phyloP scores from a whole-genome alignment of 2,797 vertebrate species.

The Melanotaenia nigrans region DNA sequence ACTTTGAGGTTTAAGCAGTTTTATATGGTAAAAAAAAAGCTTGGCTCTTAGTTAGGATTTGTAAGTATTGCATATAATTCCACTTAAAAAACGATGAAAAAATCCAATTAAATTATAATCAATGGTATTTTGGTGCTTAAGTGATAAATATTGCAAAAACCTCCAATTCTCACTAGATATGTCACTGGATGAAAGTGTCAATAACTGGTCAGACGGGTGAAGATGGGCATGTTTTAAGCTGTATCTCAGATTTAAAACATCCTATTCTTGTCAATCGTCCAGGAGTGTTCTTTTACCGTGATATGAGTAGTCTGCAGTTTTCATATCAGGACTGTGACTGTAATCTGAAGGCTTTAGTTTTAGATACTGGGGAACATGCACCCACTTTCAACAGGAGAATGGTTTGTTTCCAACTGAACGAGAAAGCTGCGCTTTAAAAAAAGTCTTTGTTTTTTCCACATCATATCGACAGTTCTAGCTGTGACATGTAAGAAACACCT shows the following conservation, averaged over 20 bases:
- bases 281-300: neutral
- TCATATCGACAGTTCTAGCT: neutral
- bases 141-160: neutral
- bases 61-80: neutral
- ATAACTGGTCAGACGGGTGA: too few relatives aligned
- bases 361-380: neutral
- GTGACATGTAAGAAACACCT: neutral
- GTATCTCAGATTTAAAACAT: too few relatives aligned
- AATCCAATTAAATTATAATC: neutral
- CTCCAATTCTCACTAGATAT: neutral
- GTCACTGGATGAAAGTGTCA: neutral
- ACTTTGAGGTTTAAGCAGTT: neutral
- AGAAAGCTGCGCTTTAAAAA: neutral
- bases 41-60: neutral
- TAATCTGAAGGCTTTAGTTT: neutral
- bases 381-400: neutral
- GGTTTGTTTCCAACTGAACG: neutral
- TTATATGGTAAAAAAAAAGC: neutral
- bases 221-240: neutral
- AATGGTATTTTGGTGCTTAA: constrained; percentile 1
- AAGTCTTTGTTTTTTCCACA: neutral
- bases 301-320: neutral
- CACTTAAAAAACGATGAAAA: neutral
- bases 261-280: neutral
- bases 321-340: neutral